Base-by-base conservation (phyloP, 2,113 vertebrate genomes). In the Myiozetetes cayanensis region DNA sequence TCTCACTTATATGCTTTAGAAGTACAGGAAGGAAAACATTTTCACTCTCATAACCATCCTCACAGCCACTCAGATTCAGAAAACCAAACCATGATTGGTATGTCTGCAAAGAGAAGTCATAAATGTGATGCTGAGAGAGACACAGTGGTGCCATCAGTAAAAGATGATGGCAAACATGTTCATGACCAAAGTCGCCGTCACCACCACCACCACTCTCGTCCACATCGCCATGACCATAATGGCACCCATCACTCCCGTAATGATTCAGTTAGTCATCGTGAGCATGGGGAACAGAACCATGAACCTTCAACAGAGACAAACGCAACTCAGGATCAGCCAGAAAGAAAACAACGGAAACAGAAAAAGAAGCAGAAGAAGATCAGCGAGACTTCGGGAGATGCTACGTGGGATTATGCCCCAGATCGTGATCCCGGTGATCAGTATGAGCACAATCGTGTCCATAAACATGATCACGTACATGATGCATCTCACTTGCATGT, bases 1-100 rank as follows among this genome's bases (percentile, higher is more conserved):
- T 99, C 99, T 90, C 99, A 99, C 89, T 97, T 99, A 31, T 99
- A 99, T 92, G 74, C 98, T 85, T 95, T 99, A 94, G 99, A 99
- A 50, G 94, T 98, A 78, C 98, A 99, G 87, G 98, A 99, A 85
- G 98, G 98, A 77, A 98, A 97, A 82, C 99, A 98, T 96, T 97
- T 98, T 19, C 99, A 99, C 92, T 96, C 98, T 10, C 96, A 96
- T 27, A 96, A 76, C 76, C 97, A 95, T 24, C 97, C 97, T 82
- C 98, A 96, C 53, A 55, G 75, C 74, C 97, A 98, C 9, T 63
- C 89, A 12, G 94, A 89, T 87, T 76, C 94, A 33, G 98, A 98
- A 90, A 98, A 98, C 81, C 98, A 97, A 75, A 98, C 98, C 53
- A 52, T 6, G 22, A 82, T 37, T 16, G 95, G 74, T 16, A 11